phyloP scores from a whole-genome alignment of 2,797 vertebrate species.

The Hyperoplus immaculatus region DNA sequence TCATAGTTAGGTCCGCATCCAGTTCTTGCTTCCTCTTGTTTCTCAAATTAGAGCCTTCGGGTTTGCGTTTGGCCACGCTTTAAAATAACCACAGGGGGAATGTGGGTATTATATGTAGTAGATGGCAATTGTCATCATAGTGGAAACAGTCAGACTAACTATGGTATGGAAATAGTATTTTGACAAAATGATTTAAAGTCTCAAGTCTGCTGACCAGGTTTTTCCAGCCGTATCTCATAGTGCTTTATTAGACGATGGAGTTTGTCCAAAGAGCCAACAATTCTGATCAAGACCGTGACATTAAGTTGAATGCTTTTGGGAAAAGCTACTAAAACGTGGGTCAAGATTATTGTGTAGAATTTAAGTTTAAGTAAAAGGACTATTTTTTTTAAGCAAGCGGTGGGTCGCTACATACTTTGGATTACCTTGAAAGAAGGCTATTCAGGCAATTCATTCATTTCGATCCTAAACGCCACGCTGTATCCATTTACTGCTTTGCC shows the following conservation, averaged over 20 bases:
- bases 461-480: too few relatives aligned
- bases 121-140: too few relatives aligned
- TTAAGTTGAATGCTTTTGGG: neutral
- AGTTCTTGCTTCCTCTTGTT: constrained; percentile 69
- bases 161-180: neutral
- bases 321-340: neutral
- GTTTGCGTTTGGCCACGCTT: constrained; percentile 40
- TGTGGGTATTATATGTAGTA: neutral
- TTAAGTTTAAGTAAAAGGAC: too few relatives aligned
- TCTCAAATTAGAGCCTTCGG: constrained; percentile 71
- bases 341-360: neutral
- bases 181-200: neutral
- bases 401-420: too few relatives aligned
- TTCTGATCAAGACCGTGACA: neutral
- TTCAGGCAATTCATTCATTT: too few relatives aligned
- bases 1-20: constrained; percentile 47
- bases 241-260: neutral
- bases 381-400: too few relatives aligned
- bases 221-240: neutral
- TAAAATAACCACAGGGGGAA: constrained; percentile 17
- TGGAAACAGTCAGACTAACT: too few relatives aligned
- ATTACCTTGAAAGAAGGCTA: too few relatives aligned
- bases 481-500: too few relatives aligned
- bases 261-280: too few relatives aligned
- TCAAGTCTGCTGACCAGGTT: too few relatives aligned